phyloP scores from a whole-genome alignment of 2,797 vertebrate genomes.

The Crotalus adamanteus region DNA sequence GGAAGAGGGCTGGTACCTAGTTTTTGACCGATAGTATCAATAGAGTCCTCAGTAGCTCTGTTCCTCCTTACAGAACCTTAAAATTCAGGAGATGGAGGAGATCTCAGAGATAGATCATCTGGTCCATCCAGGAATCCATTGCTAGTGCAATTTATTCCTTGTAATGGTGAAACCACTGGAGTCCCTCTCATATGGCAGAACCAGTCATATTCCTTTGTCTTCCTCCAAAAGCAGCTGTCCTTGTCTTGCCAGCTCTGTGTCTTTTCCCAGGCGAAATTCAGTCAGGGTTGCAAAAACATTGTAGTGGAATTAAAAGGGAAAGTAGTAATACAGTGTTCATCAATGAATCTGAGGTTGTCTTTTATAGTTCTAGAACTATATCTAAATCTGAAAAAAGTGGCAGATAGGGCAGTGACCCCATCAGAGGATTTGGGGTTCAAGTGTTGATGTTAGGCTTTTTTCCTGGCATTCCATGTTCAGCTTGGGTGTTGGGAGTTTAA shows the following conservation, averaged over 20 bases:
- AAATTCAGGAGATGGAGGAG: background rate
- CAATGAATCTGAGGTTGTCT: background rate
- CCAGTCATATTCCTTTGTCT: background rate
- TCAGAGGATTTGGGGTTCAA: background rate
- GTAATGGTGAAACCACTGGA: background rate
- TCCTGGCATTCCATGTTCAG: background rate
- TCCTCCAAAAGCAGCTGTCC: too few relatives aligned
- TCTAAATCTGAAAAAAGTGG: too few relatives aligned
- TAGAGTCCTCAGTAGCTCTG: background rate
- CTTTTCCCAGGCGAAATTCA: too few relatives aligned
- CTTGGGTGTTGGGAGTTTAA: background rate
- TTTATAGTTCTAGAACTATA: background rate
- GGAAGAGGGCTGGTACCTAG: background rate
- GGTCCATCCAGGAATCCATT: background rate
- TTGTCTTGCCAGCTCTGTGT: background rate
- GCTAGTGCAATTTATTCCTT: background rate
- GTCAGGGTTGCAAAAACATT: background rate
- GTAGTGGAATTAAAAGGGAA: background rate
- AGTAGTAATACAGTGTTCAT: background rate
- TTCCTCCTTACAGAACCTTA: background rate
- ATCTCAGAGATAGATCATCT: background rate
- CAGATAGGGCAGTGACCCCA: background rate
- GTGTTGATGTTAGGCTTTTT: background rate
- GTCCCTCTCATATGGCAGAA: background rate
- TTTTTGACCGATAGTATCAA: background rate